These are phyloP conservation scores for Laothoe populi DNA, from an alignment of 2,888 invertebrate species.

Conservation along the genomic window DNA sequence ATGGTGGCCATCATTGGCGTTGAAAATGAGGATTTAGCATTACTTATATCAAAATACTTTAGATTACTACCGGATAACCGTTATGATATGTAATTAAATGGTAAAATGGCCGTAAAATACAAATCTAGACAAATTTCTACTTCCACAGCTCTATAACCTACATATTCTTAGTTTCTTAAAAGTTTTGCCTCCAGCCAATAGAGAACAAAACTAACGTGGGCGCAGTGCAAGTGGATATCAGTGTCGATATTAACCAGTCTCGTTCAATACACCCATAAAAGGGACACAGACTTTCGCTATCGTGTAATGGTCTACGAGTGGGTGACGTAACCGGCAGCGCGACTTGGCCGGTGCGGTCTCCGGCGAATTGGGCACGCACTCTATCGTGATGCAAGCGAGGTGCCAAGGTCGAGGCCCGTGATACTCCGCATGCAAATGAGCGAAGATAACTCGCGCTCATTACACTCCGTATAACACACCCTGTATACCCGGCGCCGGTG, in stretches of 20 bases:
- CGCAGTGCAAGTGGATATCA: slow-evolving; percentile 16
- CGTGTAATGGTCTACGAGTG: slow-evolving; percentile 40
- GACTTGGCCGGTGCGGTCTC: slow-evolving; percentile 11
- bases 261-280: slow-evolving; percentile 41
- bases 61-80: too few relatives aligned
- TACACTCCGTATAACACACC: slow-evolving; percentile 59
- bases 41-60: too few relatives aligned
- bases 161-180: background rate
- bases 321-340: slow-evolving; percentile 54
- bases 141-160: background rate
- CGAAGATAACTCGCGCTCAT: slow-evolving; percentile 78
- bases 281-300: slow-evolving; percentile 51
- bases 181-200: background rate
- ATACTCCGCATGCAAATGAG: slow-evolving; percentile 79
- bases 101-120: too few relatives aligned
- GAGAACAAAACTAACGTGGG: background rate
- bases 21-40: too few relatives aligned
- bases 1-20: too few relatives aligned
- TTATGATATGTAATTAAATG: too few relatives aligned
- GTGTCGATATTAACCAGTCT: slow-evolving; percentile 17
- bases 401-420: slow-evolving; percentile 78
- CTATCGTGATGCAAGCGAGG: slow-evolving; percentile 59
- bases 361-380: slow-evolving; percentile 33
- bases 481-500: slow-evolving; percentile 61
- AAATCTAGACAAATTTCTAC: background rate